Evolutionary conservation across 92 coral and sea anemone genomes (phyloP).

Genomic region (Phenganax stokvisi): DNA sequence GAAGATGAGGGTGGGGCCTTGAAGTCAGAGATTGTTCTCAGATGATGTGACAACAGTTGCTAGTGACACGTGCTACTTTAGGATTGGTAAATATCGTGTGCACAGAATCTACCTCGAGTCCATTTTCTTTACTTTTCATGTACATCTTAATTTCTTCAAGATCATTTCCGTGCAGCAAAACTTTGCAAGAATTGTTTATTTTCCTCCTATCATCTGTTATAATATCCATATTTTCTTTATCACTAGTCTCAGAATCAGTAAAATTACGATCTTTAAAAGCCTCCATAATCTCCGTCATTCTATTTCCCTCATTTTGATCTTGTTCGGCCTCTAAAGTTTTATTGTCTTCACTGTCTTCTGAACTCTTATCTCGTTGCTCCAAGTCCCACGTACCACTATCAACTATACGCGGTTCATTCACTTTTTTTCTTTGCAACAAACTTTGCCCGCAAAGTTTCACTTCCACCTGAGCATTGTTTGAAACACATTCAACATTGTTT

Average conservation of each 20-base stretch:
- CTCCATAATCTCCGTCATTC: neutral
- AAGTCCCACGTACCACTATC: neutral
- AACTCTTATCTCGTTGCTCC: neutral
- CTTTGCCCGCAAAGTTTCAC: neutral
- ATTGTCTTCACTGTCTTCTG: neutral
- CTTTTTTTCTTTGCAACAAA: neutral
- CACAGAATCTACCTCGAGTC: conserved; percentile 27
- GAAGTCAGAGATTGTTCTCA: conserved; percentile 13
- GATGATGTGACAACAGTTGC: conserved; percentile 93
- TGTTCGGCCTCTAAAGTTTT: neutral
- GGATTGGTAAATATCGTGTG: conserved; percentile 26
- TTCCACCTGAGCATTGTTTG: neutral
- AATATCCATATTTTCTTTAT: conserved; percentile 18
- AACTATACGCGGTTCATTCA: neutral
- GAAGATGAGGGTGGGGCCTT: neutral
- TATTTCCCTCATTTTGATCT: neutral
- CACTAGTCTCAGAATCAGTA: neutral
- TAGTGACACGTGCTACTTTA: conserved; percentile 56
- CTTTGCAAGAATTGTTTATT: neutral
- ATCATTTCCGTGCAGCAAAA: conserved; percentile 23
- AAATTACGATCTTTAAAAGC: neutral
- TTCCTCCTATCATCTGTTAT: neutral
- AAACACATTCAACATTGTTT: neutral
- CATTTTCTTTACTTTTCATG: conserved; percentile 27
- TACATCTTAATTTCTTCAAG: conserved; percentile 32